Evolutionary conservation across 2,888 invertebrate genomes (phyloP), one percentile per base, ranked within the genome.

Genomic region (Heteropelma amictum): DNA sequence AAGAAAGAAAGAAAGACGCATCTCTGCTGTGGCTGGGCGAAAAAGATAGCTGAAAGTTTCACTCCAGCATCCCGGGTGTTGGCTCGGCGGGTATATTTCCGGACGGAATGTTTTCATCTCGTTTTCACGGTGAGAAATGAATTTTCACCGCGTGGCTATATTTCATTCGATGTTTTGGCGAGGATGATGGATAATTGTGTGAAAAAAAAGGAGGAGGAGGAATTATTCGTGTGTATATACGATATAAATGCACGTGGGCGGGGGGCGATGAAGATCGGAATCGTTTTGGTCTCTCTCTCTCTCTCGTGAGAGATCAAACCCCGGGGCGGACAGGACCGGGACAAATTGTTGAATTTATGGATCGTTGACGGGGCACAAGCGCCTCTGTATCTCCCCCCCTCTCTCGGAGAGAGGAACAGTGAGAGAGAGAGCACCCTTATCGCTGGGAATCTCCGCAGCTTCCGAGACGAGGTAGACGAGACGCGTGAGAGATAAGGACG

Each of bases 271-370:
- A 40, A 77, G 80, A 77, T 72, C 76, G 60, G 74, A 73, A 77
- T 77, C 65, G 68, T 72, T 63, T 60, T 65, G 78, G 61, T 45
- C 83, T n/a, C n/a, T n/a, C n/a, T n/a, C n/a, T n/a, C n/a, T n/a
- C n/a, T n/a, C n/a, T 86, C 84, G 84, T 83, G 78, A 81, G 83
- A 87, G 88, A 88, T 88, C 85, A 88, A 87, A 87, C 84, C 82
- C 82, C 75, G 71, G 79, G 67, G 78, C 78, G 82, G 87, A 86
- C 85, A 82, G 81, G 65, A 69, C 77, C 72, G 53, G 82, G 88
- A 88, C 88, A 88, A 88, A 88, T 88, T 88, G 86, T 82, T 83
- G 83, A 83, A 88, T 88, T 88, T 88, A 88, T 88, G 83, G 86
- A 85, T 87, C 85, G 84, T 80, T 83, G 84, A 85, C 80, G 84